Percentiles rank a stretch among this genome's conserved stretches.
Conservation (phyloP, 2,113 vertebrate species). For the Mirza zaza region DNA sequence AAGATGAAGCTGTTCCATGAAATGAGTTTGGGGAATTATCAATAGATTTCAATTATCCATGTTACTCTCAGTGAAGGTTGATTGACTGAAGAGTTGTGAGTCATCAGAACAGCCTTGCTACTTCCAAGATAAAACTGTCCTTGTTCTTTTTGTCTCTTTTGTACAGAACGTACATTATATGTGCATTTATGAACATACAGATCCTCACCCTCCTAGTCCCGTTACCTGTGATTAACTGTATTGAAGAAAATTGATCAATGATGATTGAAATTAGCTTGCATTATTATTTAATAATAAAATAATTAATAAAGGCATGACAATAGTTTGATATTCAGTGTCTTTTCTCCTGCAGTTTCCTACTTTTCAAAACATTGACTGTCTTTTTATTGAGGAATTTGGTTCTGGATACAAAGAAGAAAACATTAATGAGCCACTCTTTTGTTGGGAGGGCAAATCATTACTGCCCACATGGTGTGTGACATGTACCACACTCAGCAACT, state of each 20-base stretch:
- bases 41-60: neutral
- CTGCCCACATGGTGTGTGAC: neutral
- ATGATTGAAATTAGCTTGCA: neutral
- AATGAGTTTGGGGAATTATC: conserved; percentile 33
- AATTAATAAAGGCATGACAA: neutral
- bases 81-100: neutral
- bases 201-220: neutral
- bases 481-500: neutral
- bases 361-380: neutral
- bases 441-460: neutral
- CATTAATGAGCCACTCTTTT: neutral
- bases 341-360: neutral
- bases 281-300: neutral
- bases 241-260: neutral
- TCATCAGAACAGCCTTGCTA: neutral
- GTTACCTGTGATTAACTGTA: neutral
- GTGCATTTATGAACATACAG: neutral
- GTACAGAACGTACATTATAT: neutral
- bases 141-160: neutral
- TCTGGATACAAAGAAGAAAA: neutral
- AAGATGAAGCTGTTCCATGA: neutral
- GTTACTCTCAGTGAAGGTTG: neutral
- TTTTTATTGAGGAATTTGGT: neutral
- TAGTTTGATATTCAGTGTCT: neutral
- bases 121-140: neutral